These are phyloP conservation scores for Progne subis DNA, from an alignment of 2,113 vertebrate species.

Conservation along the genomic window DNA sequence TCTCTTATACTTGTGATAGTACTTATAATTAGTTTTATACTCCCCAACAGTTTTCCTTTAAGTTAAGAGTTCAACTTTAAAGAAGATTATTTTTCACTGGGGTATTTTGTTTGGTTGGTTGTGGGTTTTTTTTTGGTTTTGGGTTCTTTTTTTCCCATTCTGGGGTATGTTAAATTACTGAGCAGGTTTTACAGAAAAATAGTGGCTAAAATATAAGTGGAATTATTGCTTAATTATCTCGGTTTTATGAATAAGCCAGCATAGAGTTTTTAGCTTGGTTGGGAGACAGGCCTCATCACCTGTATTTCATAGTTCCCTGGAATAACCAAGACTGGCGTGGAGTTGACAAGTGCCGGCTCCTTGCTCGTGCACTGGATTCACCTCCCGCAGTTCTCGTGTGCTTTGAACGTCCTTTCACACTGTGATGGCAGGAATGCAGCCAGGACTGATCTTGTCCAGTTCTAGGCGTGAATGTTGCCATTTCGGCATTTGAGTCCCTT, in stretches of 20 bases:
- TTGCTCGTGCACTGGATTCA: neutral
- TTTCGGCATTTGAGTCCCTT: neutral
- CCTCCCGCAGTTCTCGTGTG: neutral
- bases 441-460: neutral
- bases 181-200: neutral
- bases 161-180: neutral
- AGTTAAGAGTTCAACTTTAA: neutral
- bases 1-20: neutral
- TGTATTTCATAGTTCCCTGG: neutral
- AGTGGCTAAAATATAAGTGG: neutral
- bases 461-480: neutral
- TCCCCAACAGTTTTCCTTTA: neutral
- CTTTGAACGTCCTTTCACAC: neutral
- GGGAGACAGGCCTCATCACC: neutral
- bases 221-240: neutral
- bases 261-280: neutral
- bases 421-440: neutral
- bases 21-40: neutral
- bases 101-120: neutral
- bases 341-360: neutral
- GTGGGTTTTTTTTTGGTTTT: too few species aligned
- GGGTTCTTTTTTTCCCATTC: neutral
- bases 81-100: neutral
- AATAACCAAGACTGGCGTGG: neutral
- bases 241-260: neutral